Conservation (phyloP, 2,888 invertebrate species). For the Tortrix viridana region DNA sequence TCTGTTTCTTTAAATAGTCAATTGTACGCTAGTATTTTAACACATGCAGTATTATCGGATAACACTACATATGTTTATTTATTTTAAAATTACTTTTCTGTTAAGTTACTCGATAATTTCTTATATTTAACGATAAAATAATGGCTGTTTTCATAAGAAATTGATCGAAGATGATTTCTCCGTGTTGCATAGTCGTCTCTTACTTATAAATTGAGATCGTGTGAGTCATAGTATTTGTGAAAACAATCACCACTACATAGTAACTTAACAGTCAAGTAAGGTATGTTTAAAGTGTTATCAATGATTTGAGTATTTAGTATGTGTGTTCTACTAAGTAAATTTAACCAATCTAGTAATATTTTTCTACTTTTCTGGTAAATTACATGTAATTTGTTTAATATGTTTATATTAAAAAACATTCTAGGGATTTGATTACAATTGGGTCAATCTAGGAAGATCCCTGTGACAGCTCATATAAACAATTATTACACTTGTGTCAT, state of each 20-base stretch:
- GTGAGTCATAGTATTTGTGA: background rate
- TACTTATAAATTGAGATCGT: background rate
- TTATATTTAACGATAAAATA: background rate
- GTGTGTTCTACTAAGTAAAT: background rate
- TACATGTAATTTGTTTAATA: too few species aligned
- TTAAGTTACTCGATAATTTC: background rate
- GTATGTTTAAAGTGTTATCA: constrained; percentile 1
- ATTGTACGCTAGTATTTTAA: constrained; percentile 32
- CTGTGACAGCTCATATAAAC: too few species aligned
- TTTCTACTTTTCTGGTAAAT: too few species aligned
- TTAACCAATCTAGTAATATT: background rate
- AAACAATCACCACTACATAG: background rate
- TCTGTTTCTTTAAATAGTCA: constrained; percentile 10
- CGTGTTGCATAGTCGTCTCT: background rate
- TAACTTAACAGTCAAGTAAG: background rate
- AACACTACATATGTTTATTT: constrained; percentile 33
- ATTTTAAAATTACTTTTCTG: constrained; percentile 16
- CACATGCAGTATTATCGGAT: constrained; percentile 28
- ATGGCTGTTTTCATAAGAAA: background rate
- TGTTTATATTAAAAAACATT: too few species aligned
- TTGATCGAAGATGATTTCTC: too few species aligned
- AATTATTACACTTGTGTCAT: too few species aligned
- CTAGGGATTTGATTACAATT: too few species aligned
- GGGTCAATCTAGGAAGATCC: too few species aligned
- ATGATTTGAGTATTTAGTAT: background rate